Percentiles rank a stretch among this genome's conserved stretches.
Conservation (phyloP, 2,888 invertebrate species). For the Scrobipalpa costella region DNA sequence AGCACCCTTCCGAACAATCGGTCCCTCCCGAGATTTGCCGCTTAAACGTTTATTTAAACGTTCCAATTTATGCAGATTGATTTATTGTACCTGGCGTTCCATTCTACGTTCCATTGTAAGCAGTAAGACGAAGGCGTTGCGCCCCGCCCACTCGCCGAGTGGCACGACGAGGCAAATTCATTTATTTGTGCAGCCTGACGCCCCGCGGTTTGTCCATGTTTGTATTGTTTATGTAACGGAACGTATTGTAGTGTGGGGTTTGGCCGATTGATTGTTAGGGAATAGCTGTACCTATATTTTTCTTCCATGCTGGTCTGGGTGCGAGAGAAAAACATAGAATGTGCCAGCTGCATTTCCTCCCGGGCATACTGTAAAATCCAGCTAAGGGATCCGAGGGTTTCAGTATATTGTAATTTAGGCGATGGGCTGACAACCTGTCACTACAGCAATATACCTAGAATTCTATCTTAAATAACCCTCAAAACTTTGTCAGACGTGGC, state of each 20-base stretch:
- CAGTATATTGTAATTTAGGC: too few species aligned
- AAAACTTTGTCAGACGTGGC: too few species aligned
- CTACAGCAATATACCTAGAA: too few species aligned
- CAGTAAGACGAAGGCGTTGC: conserved; percentile 65
- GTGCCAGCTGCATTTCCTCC: too few species aligned
- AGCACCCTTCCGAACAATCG: conserved; percentile 3
- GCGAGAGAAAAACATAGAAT: too few species aligned
- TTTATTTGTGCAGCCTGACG: conserved; percentile 56
- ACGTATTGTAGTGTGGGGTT: conserved; percentile 32
- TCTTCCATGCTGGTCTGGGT: too few species aligned
- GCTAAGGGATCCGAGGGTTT: too few species aligned
- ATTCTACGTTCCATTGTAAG: conserved; percentile 40
- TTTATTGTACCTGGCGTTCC: conserved; percentile 47
- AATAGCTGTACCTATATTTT: background rate
- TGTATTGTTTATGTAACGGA: conserved; percentile 71
- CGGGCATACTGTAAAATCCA: too few species aligned
- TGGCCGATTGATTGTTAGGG: background rate
- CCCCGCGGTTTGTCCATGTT: conserved; percentile 67
- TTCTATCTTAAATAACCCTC: too few species aligned
- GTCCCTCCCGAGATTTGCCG: conserved; percentile 21
- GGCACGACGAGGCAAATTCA: conserved; percentile 41
- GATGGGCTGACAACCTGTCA: too few species aligned
- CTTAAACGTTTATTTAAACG: conserved; percentile 15
- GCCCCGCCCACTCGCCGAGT: conserved; percentile 61
- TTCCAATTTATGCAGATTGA: conserved; percentile 59